phyloP scores from a whole-genome alignment of 2,113 vertebrate genomes.

The Sander vitreus region DNA sequence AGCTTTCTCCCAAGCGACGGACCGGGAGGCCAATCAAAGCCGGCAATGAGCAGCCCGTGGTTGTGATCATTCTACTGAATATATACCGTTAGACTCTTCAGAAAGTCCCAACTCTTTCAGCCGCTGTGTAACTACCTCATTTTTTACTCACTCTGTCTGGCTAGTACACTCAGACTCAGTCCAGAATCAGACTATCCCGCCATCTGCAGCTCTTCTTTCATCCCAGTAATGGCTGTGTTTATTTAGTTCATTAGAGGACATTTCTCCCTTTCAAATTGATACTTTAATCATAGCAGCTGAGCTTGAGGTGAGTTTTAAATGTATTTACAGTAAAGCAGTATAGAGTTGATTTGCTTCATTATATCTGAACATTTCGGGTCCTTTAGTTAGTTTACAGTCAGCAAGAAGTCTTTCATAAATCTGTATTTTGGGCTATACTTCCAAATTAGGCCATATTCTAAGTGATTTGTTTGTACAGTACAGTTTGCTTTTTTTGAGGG shows the following conservation, averaged over 20 bases:
- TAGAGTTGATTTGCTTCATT: conserved; percentile 29
- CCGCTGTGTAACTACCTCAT: conserved; percentile 53
- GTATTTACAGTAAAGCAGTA: conserved; percentile 20
- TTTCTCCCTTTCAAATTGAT: conserved; percentile 57
- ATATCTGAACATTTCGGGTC: not conserved
- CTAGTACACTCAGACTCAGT: conserved; percentile 50
- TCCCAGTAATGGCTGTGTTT: conserved; percentile 64
- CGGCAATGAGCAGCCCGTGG: conserved; percentile 50
- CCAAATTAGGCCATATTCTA: conserved; percentile 19
- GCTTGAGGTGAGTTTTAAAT: conserved; percentile 27
- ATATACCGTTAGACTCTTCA: conserved; percentile 65
- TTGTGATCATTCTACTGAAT: conserved; percentile 71
- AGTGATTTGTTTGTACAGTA: conserved; percentile 21
- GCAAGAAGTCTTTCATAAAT: conserved; percentile 2
- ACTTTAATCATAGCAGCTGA: conserved; percentile 48
- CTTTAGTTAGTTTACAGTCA: not conserved
- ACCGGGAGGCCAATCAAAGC: conserved; percentile 73
- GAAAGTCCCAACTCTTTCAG: conserved; percentile 62
- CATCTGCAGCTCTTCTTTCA: conserved; percentile 74
- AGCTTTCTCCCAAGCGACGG: conserved; percentile 66
- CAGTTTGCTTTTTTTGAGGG: conserved; percentile 13
- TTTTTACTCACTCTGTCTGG: conserved; percentile 62
- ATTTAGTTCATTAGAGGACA: conserved; percentile 63
- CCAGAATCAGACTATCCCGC: conserved; percentile 68
- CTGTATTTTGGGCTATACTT: not conserved